phyloP scores from a whole-genome alignment of 2,113 vertebrate genomes.

The Struthidea cinerea region DNA sequence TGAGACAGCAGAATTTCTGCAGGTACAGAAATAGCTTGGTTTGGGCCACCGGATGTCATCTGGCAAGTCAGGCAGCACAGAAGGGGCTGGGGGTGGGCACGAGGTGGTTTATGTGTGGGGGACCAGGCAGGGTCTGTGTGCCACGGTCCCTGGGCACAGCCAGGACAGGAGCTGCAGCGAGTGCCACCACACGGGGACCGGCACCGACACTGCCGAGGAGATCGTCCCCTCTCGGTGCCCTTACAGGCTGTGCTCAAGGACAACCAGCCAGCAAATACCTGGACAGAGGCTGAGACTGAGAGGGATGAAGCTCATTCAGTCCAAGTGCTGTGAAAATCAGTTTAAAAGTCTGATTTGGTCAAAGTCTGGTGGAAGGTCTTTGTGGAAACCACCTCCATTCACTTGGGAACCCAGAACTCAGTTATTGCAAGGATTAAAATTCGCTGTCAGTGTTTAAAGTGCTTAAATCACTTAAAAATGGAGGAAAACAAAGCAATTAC shows the following conservation, averaged over 20 bases:
- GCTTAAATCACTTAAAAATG: not conserved
- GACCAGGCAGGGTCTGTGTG: not conserved
- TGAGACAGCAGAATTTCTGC: not conserved
- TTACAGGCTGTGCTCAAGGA: not conserved
- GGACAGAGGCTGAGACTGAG: not conserved
- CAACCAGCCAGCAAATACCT: not conserved
- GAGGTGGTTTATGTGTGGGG: not conserved
- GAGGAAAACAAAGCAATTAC: not conserved
- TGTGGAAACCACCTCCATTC: not conserved
- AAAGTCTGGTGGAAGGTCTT: not conserved
- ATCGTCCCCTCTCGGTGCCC: rapidly evolving
- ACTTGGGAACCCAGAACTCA: not conserved
- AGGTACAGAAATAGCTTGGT: not conserved
- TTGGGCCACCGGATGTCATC: not conserved
- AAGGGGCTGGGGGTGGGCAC: not conserved
- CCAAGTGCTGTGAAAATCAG: not conserved
- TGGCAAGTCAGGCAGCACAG: not conserved
- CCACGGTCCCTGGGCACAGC: not conserved
- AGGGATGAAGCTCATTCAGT: not conserved
- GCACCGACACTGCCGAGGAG: rapidly evolving
- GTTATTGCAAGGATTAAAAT: not conserved
- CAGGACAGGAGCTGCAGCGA: not conserved
- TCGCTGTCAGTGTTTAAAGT: not conserved
- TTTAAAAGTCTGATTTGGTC: not conserved
- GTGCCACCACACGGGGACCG: not conserved